Conservation (phyloP, 1,140 invertebrate species). For the Oscheius sp. region DNA sequence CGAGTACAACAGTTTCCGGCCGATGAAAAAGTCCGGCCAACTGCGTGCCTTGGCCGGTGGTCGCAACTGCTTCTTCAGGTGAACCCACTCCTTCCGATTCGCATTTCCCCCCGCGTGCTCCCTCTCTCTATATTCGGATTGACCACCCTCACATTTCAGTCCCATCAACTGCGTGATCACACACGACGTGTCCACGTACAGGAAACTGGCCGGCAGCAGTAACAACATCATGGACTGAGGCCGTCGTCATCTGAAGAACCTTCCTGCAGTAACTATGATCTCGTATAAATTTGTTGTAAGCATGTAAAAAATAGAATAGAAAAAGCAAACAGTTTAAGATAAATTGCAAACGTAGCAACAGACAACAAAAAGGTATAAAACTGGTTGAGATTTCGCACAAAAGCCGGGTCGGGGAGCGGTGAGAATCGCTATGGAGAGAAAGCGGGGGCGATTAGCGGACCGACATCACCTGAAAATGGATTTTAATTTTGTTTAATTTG, state of each 20-base stretch:
- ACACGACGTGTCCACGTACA: conserved; percentile 27
- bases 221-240: too few species aligned
- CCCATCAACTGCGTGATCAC: conserved; percentile 39
- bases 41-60: conserved; percentile 12
- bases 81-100: too few species aligned
- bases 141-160: neutral
- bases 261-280: too few species aligned
- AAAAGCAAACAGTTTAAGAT: neutral
- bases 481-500: too few species aligned
- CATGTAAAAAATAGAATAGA: too few species aligned
- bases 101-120: too few species aligned
- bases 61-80: conserved; percentile 21
- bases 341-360: neutral
- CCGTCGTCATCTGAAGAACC: too few species aligned
- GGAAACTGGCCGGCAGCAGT: conserved; percentile 39
- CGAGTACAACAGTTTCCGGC: neutral
- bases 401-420: neutral
- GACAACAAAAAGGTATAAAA: neutral
- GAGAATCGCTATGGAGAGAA: neutral
- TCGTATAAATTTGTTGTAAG: too few species aligned
- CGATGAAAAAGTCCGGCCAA: conserved; percentile 23
- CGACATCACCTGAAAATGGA: conserved; percentile 20
- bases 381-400: neutral
- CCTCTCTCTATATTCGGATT: too few species aligned
- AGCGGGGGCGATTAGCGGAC: conserved; percentile 18